Conservation (phyloP, 2,113 vertebrate genomes). For the Strix uralensis region DNA sequence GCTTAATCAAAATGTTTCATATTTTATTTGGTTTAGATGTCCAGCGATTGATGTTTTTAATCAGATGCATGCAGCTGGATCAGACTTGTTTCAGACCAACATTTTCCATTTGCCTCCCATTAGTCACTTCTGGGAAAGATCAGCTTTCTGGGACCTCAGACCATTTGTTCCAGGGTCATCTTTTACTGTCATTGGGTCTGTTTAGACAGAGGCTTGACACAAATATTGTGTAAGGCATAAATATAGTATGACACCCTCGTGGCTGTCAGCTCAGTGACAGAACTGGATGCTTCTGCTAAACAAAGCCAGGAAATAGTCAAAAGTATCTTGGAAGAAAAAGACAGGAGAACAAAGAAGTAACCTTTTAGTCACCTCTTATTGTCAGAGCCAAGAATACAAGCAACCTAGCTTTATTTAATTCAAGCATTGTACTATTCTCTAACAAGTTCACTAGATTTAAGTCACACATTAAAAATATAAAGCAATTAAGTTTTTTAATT, state of each 20-base stretch:
- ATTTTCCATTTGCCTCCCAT: slow-evolving; percentile 31
- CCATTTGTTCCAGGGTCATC: slow-evolving; percentile 13
- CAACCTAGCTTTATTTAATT: not conserved
- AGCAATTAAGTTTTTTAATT: not conserved
- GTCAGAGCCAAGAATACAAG: not conserved
- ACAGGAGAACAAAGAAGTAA: not conserved
- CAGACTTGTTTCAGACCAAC: not conserved
- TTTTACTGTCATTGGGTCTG: not conserved
- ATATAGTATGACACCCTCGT: not conserved
- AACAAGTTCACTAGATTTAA: not conserved
- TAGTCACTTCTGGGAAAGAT: slow-evolving; percentile 45
- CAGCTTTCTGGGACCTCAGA: slow-evolving; percentile 10
- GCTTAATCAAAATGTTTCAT: not conserved
- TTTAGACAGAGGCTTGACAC: slow-evolving; percentile 18
- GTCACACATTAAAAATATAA: not conserved
- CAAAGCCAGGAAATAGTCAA: slow-evolving; percentile 54
- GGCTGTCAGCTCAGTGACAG: not conserved
- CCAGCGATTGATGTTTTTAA: slow-evolving; percentile 5
- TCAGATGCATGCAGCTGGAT: not conserved
- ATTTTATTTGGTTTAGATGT: not conserved
- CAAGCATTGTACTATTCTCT: not conserved
- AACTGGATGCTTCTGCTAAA: slow-evolving; percentile 7
- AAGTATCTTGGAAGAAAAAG: slow-evolving; percentile 9
- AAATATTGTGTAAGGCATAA: not conserved
- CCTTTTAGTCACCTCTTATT: not conserved